A percentile compares a stretch with the other conserved stretches of the same genome.
Evolutionary conservation across 2,888 invertebrate genomes (phyloP).

Genomic region (Prenolepis imparis): DNA sequence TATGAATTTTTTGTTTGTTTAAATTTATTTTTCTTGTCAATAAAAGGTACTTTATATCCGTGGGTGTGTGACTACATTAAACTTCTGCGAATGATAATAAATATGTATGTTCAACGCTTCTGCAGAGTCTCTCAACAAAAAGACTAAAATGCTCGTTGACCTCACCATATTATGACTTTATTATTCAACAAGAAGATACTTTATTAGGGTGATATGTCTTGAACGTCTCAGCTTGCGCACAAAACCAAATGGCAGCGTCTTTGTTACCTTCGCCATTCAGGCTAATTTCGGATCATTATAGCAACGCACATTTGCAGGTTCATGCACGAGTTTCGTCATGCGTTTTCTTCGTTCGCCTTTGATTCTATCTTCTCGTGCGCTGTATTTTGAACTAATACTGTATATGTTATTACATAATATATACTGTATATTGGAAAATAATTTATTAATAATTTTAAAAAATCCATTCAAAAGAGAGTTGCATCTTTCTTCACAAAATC

Average conservation of each 20-base stretch:
- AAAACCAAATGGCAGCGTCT: conserved; percentile 13
- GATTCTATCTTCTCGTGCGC: background rate
- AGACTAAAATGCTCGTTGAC: conserved; percentile 30
- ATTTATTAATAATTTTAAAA: background rate
- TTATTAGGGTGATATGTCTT: background rate
- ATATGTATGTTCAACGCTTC: conserved; percentile 39
- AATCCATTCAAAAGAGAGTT: background rate
- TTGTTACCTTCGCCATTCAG: conserved; percentile 30
- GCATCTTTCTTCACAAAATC: background rate
- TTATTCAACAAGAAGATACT: conserved; percentile 18
- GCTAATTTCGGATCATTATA: conserved; percentile 49
- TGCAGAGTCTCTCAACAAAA: background rate
- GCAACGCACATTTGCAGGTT: conserved; percentile 3
- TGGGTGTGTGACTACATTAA: background rate
- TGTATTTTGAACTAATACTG: background rate
- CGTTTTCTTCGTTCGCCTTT: background rate
- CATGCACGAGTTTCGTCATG: conserved; percentile 9
- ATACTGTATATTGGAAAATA: background rate
- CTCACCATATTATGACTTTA: conserved; percentile 22
- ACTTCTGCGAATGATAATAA: background rate
- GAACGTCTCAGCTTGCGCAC: background rate
- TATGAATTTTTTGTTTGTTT: background rate
- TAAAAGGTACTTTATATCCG: background rate
- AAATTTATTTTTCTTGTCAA: background rate
- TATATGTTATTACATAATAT: background rate